These are phyloP conservation scores for Rutpela maculata DNA, from an alignment of 2,888 invertebrate species.

Conservation along the genomic window DNA sequence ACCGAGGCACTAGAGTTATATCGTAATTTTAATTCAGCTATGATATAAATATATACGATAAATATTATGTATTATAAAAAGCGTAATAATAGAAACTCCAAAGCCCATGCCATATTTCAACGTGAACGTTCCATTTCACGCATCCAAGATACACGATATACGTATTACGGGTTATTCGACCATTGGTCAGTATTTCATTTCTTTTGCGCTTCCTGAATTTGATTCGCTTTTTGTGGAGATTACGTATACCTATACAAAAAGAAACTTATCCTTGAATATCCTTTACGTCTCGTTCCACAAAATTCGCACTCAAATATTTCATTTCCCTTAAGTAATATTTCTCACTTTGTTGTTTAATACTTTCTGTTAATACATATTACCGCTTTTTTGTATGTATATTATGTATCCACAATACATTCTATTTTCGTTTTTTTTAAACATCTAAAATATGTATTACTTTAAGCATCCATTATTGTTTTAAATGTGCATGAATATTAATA, in stretches of 20 bases:
- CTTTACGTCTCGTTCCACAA: constrained; percentile 11
- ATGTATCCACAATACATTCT: too few species aligned
- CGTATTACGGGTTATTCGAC: constrained; percentile 31
- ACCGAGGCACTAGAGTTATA: too few species aligned
- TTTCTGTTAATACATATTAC: not conserved
- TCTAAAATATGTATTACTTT: too few species aligned
- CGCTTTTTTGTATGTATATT: too few species aligned
- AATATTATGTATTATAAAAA: not conserved
- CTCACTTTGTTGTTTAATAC: constrained; percentile 1
- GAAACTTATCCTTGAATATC: constrained; percentile 26
- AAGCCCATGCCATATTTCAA: constrained; percentile 20
- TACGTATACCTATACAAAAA: constrained; percentile 26
- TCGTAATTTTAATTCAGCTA: too few species aligned
- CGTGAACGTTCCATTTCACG: constrained; percentile 27
- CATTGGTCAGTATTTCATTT: constrained; percentile 28
- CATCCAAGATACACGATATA: constrained; percentile 27
- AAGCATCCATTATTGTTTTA: too few species aligned
- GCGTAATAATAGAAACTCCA: constrained; percentile 19
- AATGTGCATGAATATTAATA: too few species aligned
- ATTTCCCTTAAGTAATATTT: constrained; percentile 24
- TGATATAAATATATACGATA: too few species aligned
- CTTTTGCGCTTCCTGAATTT: constrained; percentile 30
- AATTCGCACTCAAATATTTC: constrained; percentile 18
- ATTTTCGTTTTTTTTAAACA: too few species aligned
- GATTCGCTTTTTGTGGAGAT: constrained; percentile 30